Evolutionary conservation across 2,113 vertebrate genomes (phyloP).

Genomic region (Dipodomys stephensi): DNA sequence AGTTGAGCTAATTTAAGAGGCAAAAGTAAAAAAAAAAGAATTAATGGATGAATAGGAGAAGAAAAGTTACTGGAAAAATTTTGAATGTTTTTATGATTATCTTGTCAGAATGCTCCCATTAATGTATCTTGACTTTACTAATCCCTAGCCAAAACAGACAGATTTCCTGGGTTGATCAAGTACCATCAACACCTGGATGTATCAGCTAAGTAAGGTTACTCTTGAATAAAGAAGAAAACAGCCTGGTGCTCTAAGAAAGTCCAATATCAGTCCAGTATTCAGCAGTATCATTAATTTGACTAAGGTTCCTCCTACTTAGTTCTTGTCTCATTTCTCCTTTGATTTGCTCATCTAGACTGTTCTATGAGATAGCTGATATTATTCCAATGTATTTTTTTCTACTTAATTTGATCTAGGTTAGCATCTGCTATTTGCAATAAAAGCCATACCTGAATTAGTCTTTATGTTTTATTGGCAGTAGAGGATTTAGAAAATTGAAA

Average conservation of each 20-base stretch:
- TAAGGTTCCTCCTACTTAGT: not conserved
- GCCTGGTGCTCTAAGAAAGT: not conserved
- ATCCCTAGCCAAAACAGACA: not conserved
- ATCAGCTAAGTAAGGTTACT: not conserved
- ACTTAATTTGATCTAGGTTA: not conserved
- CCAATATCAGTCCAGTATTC: not conserved
- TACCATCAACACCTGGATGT: not conserved
- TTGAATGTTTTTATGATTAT: not conserved
- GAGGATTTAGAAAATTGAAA: not conserved
- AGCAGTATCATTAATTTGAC: not conserved
- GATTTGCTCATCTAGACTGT: not conserved
- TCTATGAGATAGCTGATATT: not conserved
- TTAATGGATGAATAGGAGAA: not conserved
- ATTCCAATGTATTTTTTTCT: conserved; percentile 9
- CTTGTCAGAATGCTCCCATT: not conserved
- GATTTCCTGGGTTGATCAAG: not conserved
- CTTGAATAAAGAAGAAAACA: not conserved
- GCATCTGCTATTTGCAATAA: conserved; percentile 14
- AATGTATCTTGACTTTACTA: not conserved
- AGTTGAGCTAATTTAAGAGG: not conserved
- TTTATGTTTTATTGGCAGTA: not conserved
- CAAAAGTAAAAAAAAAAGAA: not conserved
- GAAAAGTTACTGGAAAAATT: not conserved
- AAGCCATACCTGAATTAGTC: not conserved
- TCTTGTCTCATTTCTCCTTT: not conserved